Base-by-base conservation (phyloP, 2,797 vertebrate species). In the Rachycentron canadum region DNA sequence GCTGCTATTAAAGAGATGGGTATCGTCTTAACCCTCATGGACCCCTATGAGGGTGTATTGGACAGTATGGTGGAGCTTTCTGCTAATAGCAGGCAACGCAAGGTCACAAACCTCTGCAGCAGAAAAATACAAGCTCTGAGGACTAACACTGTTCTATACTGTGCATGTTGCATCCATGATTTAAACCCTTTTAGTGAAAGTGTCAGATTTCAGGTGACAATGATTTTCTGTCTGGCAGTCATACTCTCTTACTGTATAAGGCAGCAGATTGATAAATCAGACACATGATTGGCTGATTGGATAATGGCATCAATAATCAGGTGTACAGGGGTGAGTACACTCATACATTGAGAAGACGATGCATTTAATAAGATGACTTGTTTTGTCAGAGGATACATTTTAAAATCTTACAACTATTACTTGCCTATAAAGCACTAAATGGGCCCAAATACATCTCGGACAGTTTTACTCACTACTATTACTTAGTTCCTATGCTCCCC, bases 11-110 rank as follows among this genome's bases (percentile, higher is more conserved):
- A 73, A 78, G 32, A 76, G 79, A 80, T n/a, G 16, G 82, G 86
- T 89, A 83, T 94, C 91, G 13, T 65, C 84, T 92, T 86, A 81
- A 91, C 92, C 92, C 91, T 40, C 89, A 93, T 82, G 77, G n/a
- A 81, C 80, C 77, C 88, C 69, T 52, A 93, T 93, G 84, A 78
- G 87, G 86, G 82, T 50, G 66, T 43, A 70, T 87, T 14, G 84
- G 76, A 73, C 65, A 47, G 78, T 61, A 63, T 45, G 60, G 76
- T 50, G 59, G 76, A 16, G 38, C 10, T 53, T 28, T 62, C 16
- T 49, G n/a, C 41, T 59, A 60, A 26, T 53, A 65, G 47, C n/a
- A 47, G 65, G 21, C 69, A 84, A 40, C 43, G 5, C 0, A 1
- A 69, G 56, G 69, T 78, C 57, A 73, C 23, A 30, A 16, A 64